phyloP scores from a whole-genome alignment of 2,113 vertebrate genomes.

The Corythornis madagascariensis region DNA sequence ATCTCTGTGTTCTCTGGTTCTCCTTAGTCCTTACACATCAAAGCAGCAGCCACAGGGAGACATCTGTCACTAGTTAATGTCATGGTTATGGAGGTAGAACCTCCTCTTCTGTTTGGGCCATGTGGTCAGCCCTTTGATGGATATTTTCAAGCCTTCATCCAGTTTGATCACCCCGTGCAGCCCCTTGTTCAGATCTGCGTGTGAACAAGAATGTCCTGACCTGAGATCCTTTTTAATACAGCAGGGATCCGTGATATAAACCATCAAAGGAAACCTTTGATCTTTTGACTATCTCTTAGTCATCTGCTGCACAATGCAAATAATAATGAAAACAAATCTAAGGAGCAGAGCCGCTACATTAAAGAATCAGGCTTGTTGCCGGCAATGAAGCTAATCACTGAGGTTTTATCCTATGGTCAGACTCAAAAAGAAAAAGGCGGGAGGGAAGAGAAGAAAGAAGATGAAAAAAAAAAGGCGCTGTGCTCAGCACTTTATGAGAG shows the following conservation, averaged over 20 bases:
- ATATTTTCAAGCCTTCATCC: conserved; percentile 64
- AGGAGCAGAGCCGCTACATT: conserved; percentile 54
- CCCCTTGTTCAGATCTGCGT: conserved; percentile 69
- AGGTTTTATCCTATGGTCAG: conserved; percentile 44
- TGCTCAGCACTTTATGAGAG: not conserved
- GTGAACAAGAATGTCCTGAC: conserved; percentile 72
- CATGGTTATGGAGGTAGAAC: conserved; percentile 53
- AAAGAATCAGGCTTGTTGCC: conserved; percentile 60
- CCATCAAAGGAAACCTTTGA: conserved; percentile 76
- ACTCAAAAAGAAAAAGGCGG: conserved; percentile 1
- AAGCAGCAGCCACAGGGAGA: conserved; percentile 54
- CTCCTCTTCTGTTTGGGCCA: conserved; percentile 63
- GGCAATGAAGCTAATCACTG: conserved; percentile 51
- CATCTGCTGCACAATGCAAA: conserved; percentile 65
- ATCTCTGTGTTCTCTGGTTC: not conserved
- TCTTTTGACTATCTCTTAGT: conserved; percentile 71
- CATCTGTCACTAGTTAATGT: conserved; percentile 68
- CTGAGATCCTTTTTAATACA: conserved; percentile 72
- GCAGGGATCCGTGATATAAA: conserved; percentile 68
- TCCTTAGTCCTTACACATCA: conserved; percentile 45
- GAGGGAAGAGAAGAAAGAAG: not conserved
- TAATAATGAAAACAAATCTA: conserved; percentile 63
- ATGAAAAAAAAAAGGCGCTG: not conserved
- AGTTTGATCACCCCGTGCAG: conserved; percentile 67
- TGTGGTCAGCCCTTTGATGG: conserved; percentile 65